These are phyloP conservation scores for Zeus faber DNA, from an alignment of 2,113 vertebrate genomes.

Conservation along the genomic window DNA sequence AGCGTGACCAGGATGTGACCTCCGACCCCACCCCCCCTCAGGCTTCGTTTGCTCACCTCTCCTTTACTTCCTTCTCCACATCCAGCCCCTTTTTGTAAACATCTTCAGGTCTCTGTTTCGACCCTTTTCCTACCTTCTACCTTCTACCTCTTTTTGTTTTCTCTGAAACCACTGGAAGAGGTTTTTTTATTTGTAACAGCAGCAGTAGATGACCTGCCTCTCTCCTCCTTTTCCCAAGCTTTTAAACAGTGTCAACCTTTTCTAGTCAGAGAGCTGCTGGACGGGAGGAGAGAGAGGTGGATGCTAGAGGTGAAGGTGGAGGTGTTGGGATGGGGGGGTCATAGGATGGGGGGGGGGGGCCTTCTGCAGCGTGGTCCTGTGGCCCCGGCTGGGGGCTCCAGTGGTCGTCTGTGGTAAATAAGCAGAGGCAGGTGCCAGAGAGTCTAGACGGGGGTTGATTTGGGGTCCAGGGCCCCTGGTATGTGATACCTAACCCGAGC, in stretches of 20 bases:
- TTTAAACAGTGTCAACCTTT: too few relatives aligned
- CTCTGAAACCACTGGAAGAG: background rate
- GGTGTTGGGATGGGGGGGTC: background rate
- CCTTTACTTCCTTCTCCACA: background rate
- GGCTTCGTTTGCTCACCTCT: conserved; percentile 6
- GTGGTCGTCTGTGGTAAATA: conserved; percentile 93
- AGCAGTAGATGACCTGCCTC: background rate
- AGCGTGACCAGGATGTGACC: conserved; percentile 69
- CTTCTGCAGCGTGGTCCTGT: conserved; percentile 41
- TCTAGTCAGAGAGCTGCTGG: too few relatives aligned
- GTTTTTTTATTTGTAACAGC: background rate
- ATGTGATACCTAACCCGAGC: conserved; percentile 93
- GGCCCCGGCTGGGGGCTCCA: conserved; percentile 74
- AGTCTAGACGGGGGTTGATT: conserved; percentile 98
- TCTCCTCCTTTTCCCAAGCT: conserved; percentile 18
- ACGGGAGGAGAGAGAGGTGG: too few relatives aligned
- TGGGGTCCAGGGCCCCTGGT: conserved; percentile 86
- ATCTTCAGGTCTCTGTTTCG: background rate
- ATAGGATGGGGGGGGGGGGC: conserved; percentile 46
- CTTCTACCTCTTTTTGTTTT: background rate
- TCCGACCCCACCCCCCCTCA: conserved; percentile 33
- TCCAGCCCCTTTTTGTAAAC: too few relatives aligned
- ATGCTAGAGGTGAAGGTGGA: conserved; percentile 39
- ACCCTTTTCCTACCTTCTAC: background rate
- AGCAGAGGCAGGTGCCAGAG: conserved; percentile 98